Evolutionary conservation across 2,888 invertebrate species (phyloP).

Genomic region (Eulithis testata): DNA sequence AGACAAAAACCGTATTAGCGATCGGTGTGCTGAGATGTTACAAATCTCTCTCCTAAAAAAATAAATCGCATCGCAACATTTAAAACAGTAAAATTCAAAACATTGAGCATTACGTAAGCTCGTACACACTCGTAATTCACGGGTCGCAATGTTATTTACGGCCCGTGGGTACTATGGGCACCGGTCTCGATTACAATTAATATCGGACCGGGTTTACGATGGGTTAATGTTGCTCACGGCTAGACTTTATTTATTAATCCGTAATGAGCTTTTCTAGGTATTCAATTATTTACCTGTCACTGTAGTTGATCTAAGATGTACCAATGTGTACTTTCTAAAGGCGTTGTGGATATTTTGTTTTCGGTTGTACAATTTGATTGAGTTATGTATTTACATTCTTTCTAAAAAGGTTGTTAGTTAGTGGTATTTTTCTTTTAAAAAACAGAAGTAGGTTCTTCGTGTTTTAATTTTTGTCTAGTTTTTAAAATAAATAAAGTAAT

Average conservation of each 20-base stretch:
- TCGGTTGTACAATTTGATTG: neutral
- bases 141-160: conserved; percentile 42
- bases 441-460: too few species aligned
- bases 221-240: conserved; percentile 44
- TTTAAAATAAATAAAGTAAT: too few species aligned
- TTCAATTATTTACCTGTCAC: conserved; percentile 39
- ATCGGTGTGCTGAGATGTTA: too few species aligned
- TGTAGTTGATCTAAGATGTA: conserved; percentile 17
- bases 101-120: conserved; percentile 32
- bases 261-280: conserved; percentile 51
- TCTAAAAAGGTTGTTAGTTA: too few species aligned
- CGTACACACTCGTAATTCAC: conserved; percentile 39
- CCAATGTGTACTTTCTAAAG: conserved; percentile 9
- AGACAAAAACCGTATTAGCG: too few species aligned
- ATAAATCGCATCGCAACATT: neutral
- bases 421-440: too few species aligned
- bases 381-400: too few species aligned
- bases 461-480: too few species aligned
- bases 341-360: neutral
- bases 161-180: conserved; percentile 8
- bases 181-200: conserved; percentile 54
- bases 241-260: conserved; percentile 53
- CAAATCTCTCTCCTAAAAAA: too few species aligned
- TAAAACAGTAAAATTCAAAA: conserved; percentile 24
- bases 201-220: conserved; percentile 47